Conservation (phyloP, 2,888 invertebrate species). For the Drosophila koepferae region DNA sequence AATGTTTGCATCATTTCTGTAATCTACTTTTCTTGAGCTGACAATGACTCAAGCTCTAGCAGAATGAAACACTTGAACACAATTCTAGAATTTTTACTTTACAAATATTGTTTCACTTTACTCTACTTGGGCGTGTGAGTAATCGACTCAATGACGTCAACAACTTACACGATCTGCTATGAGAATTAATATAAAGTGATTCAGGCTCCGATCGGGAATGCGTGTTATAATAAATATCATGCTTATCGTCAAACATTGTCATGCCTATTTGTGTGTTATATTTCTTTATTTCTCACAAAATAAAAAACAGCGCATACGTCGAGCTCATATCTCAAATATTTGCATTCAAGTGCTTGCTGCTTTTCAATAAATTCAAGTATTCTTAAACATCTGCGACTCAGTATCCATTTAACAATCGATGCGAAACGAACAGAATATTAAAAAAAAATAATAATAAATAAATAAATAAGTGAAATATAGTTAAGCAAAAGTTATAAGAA, state of each 20-base stretch:
- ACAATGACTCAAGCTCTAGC: neutral
- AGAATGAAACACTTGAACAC: neutral
- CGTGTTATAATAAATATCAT: neutral
- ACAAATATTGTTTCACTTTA: neutral
- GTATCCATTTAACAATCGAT: slow-evolving; percentile 1
- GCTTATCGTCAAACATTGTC: neutral
- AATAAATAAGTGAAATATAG: neutral
- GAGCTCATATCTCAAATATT: neutral
- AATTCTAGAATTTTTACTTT: neutral
- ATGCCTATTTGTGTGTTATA: neutral
- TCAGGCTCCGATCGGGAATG: neutral
- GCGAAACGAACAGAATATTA: neutral
- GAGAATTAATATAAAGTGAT: neutral
- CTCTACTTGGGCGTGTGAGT: neutral
- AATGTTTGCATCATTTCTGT: neutral
- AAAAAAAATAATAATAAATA: neutral
- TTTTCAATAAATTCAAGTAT: slow-evolving; percentile 8
- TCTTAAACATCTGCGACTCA: slow-evolving; percentile 1
- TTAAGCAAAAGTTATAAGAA: too few species aligned
- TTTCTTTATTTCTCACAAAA: neutral
- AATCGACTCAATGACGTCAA: neutral
- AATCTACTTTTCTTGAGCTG: neutral
- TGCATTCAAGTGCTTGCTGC: neutral
- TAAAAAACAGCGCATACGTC: neutral
- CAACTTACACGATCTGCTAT: neutral